phyloP scores from a whole-genome alignment of 2,113 vertebrate species.

The Polyodon spathula region DNA sequence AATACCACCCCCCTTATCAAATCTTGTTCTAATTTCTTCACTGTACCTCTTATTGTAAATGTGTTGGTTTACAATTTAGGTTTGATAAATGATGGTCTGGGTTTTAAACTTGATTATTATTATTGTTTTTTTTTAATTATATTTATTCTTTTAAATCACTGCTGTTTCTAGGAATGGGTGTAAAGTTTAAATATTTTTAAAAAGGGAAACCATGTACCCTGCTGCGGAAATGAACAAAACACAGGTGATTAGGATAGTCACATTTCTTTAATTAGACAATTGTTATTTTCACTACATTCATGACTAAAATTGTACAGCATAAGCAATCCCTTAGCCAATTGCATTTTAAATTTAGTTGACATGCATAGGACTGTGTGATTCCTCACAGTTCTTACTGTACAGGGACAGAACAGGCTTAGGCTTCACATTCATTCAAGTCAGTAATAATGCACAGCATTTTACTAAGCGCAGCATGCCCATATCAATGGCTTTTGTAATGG shows the following conservation, averaged over 20 bases:
- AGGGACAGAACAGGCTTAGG: not conserved
- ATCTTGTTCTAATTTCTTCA: no score
- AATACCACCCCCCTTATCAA: no score
- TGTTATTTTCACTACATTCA: constrained; percentile 1
- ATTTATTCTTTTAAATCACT: no score
- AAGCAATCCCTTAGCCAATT: not conserved
- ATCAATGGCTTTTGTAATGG: not conserved
- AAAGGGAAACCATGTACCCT: no score
- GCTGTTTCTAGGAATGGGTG: no score
- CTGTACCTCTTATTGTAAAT: no score
- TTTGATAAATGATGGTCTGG: no score
- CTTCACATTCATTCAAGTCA: not conserved
- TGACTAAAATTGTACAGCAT: constrained; percentile 5
- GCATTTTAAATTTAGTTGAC: not conserved
- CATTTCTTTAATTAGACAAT: not conserved
- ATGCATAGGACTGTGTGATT: not conserved
- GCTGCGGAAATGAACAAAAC: not conserved
- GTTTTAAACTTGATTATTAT: no score
- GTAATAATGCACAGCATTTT: not conserved
- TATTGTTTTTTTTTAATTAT: no score
- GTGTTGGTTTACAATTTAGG: no score
- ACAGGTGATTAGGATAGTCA: not conserved
- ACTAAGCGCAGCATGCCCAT: not conserved
- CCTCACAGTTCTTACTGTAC: not conserved
- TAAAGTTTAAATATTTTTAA: no score